Evolutionary conservation across 2,888 invertebrate genomes (phyloP), one percentile per base, ranked within the genome.

Genomic region (Rhingia rostrata): DNA sequence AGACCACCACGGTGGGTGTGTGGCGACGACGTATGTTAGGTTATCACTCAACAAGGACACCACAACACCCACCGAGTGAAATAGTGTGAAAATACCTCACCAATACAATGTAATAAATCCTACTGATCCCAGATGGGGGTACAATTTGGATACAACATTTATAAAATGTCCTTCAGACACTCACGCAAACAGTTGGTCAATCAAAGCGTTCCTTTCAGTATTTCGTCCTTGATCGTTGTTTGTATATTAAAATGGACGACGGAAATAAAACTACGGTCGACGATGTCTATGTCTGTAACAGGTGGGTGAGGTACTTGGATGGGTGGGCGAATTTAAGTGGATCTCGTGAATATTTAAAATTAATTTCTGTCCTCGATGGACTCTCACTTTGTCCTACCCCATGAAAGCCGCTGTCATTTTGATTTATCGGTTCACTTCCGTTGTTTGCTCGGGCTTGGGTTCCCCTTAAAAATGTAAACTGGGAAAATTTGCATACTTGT

Each of bases 311-410:
- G 33, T 33, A 10, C 4, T 6, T 10, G 43, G 7, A n/a, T 35
- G 61, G 61, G 53, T 12, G 45, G 43, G 43, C 39, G 33, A 22
- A 12, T 53, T 49, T 74, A 80, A 81, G 63, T 75, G 75, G 49
- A 75, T 81, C 69, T 75, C 56, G 67, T 81, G 63, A 81, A 81
- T 81, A 69, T 69, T 81, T 75, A 69, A 81, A 74, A 61, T 56
- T 61, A 43, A 72, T 72, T 75, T 75, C 56, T 60, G 64, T 66
- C 32, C 37, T 12, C 53, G 58, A 53, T 58, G 64, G 49, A 35
- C 61, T 45, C 41, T 14, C 58, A 49, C 47, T 58, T 64, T 64
- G 33, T 22, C 22, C 10, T 4, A 10, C 12, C 9, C 7, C 6
- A 14, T 49, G 53, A 66, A 54, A 45, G 61, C 70, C 41, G 37